A percentile compares a stretch with the other conserved stretches of the same genome.
Conservation (phyloP, 1,140 invertebrate species). For the Neodiprion virginianus region DNA sequence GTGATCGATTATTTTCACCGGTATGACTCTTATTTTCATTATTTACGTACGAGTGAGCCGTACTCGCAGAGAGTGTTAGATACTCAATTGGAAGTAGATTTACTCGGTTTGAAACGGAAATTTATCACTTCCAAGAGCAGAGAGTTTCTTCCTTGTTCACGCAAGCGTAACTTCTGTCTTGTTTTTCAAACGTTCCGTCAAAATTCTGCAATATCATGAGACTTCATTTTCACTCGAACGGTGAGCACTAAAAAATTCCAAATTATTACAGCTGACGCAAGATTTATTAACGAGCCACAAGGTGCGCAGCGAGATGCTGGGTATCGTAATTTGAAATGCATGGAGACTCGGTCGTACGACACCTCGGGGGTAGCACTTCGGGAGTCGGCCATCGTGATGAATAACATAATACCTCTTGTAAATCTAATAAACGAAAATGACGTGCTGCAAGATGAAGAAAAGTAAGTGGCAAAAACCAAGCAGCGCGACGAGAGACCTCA, state of each 20-base stretch:
- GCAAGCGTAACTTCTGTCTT: no score
- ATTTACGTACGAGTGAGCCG: slow-evolving; percentile 26
- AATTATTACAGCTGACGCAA: neutral
- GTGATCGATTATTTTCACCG: slow-evolving; percentile 38
- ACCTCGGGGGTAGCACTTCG: neutral
- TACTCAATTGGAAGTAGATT: neutral
- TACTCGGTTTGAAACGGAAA: neutral
- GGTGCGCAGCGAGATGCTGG: neutral
- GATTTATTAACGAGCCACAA: neutral
- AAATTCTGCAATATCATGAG: no score
- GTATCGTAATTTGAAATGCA: slow-evolving; percentile 2
- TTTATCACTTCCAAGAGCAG: neutral
- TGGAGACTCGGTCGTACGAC: neutral
- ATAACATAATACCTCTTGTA: neutral
- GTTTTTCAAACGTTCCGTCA: no score
- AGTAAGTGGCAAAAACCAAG: neutral
- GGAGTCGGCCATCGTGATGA: neutral
- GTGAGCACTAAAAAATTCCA: neutral
- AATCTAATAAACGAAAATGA: neutral
- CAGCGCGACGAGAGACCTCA: neutral
- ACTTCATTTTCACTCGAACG: neutral
- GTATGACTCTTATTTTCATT: slow-evolving; percentile 16
- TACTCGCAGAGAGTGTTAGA: slow-evolving; percentile 2
- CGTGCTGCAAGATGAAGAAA: neutral
- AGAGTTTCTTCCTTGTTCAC: neutral